Percentiles rank a stretch among this genome's conserved stretches.
These are phyloP conservation scores for Petrocephalus schoutedeni DNA, from an alignment of 2,797 vertebrate genomes.

Conservation along the genomic window DNA sequence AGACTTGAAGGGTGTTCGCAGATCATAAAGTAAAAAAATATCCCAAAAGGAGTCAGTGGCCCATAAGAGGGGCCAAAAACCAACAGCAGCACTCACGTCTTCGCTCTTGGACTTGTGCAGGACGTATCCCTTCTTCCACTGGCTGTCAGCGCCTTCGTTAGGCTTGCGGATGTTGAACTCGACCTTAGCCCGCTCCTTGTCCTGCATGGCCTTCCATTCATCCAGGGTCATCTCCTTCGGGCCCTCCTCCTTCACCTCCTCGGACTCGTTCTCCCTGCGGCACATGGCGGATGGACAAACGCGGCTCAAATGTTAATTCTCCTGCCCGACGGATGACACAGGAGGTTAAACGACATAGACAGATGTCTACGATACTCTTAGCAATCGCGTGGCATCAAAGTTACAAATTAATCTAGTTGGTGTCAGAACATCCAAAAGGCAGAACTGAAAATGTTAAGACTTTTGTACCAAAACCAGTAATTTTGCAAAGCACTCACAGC, in stretches of 20 bases:
- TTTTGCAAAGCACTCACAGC: neutral
- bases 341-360: neutral
- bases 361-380: neutral
- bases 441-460: neutral
- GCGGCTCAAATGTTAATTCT: neutral
- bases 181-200: conserved; percentile 95
- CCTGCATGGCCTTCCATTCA: conserved; percentile 99
- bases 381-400: neutral
- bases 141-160: conserved; percentile 92
- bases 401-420: neutral
- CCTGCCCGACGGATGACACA: neutral
- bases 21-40: neutral
- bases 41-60: too few species aligned
- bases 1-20: neutral
- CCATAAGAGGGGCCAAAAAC: too few species aligned
- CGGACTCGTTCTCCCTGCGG: conserved; percentile 92
- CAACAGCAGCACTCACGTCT: conserved; percentile 68
- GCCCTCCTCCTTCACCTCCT: conserved; percentile 94
- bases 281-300: neutral
- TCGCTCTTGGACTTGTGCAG: conserved; percentile 99
- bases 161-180: conserved; percentile 99
- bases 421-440: neutral
- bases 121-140: conserved; percentile 99
- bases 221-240: conserved; percentile 98
- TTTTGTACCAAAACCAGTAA: neutral